Base-by-base conservation (phyloP, 2,888 invertebrate genomes). In the Drosophila anomelani region DNA sequence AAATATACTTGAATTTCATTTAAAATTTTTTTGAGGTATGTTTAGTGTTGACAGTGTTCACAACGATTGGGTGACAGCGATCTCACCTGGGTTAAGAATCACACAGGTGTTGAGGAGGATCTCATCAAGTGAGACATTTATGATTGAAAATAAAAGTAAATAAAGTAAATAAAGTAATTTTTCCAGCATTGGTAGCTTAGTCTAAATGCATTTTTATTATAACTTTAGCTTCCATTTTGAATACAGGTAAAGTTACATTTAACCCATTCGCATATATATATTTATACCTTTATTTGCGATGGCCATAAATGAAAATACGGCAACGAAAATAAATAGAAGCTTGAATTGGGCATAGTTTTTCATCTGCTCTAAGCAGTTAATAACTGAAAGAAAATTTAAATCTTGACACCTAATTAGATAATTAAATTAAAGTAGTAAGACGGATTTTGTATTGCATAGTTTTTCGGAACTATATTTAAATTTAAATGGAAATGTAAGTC, bases 1-100 rank as follows among this genome's bases (percentile, higher is more conserved):
- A 15, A 1, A 2, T 32, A 17, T 6, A 49, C 17, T 17, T 12
- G 15, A 47, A 41, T 34, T 47, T 63, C 63, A 63, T 63, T 63
- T 47, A 34, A 4, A 32, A 20, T 10, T 34, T 5, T 5, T 39
- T 4, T 0, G 5, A n/a, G n/a, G 8, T 23, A 6, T 17, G 15
- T 15, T 39, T 17, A 3, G 6, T 23, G 17, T 17, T 47, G 47
- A 63, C 51, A 53, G 15, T 23, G 15, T 15, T 36, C 5, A 10
- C 9, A 15, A 15, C 1, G 34, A 20, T 20, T 20, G 9, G 20
- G 20, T 9, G 20, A 5, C 20, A 4, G 8, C 4, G 8, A 36
- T 15, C 12, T 49, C 9, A 12, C 41, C 43, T 4, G 44, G 5
- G 1, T 12, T 47, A 1, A 3, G n/a, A 8, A 13, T 10, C 3